These are phyloP conservation scores for Oreortyx pictus DNA, from an alignment of 2,797 vertebrate genomes.

Conservation along the genomic window DNA sequence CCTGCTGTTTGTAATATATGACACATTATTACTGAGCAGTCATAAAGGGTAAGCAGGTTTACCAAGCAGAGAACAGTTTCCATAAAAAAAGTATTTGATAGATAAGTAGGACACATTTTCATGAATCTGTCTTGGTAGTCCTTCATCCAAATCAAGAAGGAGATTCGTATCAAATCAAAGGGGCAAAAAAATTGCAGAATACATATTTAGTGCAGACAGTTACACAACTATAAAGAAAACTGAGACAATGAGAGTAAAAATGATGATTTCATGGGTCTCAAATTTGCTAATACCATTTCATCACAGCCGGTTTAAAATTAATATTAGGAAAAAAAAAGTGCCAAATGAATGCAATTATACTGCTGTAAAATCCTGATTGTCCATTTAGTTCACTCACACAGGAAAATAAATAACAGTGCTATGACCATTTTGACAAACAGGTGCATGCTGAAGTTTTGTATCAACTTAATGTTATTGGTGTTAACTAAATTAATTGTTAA, in stretches of 20 bases:
- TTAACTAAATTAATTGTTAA: background rate
- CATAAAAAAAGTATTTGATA: background rate
- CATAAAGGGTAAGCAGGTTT: background rate
- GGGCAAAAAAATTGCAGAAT: background rate
- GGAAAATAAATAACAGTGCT: background rate
- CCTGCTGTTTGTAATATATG: background rate
- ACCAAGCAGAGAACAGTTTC: background rate
- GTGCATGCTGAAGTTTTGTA: background rate
- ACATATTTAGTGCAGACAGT: background rate
- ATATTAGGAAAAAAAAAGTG: background rate
- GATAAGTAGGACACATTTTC: background rate
- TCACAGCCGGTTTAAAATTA: background rate
- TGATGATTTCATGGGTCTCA: background rate
- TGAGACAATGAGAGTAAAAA: background rate
- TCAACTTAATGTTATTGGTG: background rate
- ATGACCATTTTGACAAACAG: background rate
- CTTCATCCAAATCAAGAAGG: background rate
- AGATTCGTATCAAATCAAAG: background rate
- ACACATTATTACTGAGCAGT: background rate
- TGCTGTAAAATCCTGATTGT: constrained; percentile 29
- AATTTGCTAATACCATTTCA: constrained; percentile 30
- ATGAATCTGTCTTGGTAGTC: background rate
- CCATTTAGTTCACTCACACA: background rate
- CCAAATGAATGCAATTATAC: background rate
- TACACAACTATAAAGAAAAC: background rate